Base-by-base conservation (phyloP, 2,888 invertebrate genomes). In the Drosophila vallismaia region DNA sequence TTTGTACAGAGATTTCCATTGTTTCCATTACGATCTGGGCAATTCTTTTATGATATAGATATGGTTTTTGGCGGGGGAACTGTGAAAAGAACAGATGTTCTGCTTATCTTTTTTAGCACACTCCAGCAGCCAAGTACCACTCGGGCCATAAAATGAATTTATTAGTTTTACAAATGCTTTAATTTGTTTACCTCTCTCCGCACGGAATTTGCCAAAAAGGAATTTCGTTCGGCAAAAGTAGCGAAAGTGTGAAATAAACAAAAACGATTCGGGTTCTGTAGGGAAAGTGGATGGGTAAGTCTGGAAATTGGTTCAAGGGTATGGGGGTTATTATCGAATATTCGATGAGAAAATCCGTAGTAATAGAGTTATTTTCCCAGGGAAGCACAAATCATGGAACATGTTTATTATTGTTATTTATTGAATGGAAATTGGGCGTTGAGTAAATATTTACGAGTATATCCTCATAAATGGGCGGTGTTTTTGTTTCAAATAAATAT, bases 91-190 rank as follows among this genome's bases (percentile, higher is more conserved):
- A 58, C 84, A 76, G 80, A 58, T 78, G 75, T 51, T 54, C 63
- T 67, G 67, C 64, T 73, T 70, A 71, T 63, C 73, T 56, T 55
- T 14, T 26, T 64, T 64, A 38, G 51, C 67, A 38, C 67, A 64
- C 33, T 28, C 42, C 26, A 49, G 50, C 46, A 63, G 64, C 74
- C 60, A 50, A 67, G 60, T 73, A 63, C 58, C 70, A 76, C 56
- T 70, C 46, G 56, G 52, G 54, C 68, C 50, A 76, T 88, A 75
- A 88, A 86, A 64, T 12, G 60, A 77, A 86, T 86, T 83, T 78
- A 83, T 86, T 69, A 79, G 76, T 75, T 74, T 77, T 71, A 76
- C 71, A 76, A 86, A 84, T 76, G 70, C 74, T 69, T 70, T 38
- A 66, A 53, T 62, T 63, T 86, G 86, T 87, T 83, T 83, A 85